These are phyloP conservation scores for Bujurquina vittata DNA, from an alignment of 2,113 vertebrate species.

Conservation along the genomic window DNA sequence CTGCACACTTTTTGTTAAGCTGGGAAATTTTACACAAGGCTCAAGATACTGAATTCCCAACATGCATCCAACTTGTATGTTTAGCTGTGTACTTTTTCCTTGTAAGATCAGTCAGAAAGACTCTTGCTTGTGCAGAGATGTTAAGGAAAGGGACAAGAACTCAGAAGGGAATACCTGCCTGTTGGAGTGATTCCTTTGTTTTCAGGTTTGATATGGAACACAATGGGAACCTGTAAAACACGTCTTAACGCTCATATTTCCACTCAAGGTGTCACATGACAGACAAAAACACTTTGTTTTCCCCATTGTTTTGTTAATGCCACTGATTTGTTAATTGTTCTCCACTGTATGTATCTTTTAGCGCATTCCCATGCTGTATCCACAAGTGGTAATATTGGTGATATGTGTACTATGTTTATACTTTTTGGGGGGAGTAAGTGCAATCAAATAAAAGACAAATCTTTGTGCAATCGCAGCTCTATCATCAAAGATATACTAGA, in stretches of 20 bases:
- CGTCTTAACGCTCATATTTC: not conserved
- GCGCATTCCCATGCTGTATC: constrained; percentile 1
- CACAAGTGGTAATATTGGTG: not conserved
- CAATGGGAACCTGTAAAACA: not conserved
- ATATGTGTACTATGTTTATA: constrained; percentile 4
- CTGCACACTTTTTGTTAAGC: not conserved
- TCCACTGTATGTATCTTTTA: not conserved
- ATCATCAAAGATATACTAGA: constrained; percentile 10
- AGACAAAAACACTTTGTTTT: not conserved
- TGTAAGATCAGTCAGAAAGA: not conserved
- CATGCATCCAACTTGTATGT: not conserved
- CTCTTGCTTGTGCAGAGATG: not conserved
- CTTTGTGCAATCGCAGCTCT: constrained; percentile 41
- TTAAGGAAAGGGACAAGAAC: not conserved
- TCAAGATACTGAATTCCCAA: not conserved
- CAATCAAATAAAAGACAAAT: constrained; percentile 49
- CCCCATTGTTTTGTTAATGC: not conserved
- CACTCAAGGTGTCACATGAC: not conserved
- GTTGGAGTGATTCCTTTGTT: not conserved
- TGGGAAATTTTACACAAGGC: not conserved
- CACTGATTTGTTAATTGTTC: not conserved
- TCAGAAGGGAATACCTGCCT: not conserved
- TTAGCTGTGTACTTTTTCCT: not conserved
- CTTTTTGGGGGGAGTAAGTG: constrained; percentile 36
- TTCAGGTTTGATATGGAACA: not conserved